Evolutionary conservation across 1,140 invertebrate species (phyloP), one percentile per base, ranked within the genome.

Genomic region (Leptinotarsa texana): DNA sequence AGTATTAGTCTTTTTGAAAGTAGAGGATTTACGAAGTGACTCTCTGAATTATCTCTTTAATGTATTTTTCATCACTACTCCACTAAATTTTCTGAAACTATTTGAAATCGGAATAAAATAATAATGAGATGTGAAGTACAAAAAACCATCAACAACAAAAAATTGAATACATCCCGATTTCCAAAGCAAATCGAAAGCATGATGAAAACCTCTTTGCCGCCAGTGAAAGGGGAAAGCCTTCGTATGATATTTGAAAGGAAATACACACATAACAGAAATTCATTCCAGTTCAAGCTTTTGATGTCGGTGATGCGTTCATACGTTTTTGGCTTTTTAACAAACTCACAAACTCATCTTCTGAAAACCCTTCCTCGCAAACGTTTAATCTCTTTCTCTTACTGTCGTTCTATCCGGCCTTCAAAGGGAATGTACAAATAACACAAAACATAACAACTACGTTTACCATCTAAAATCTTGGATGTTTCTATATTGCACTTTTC

Each of bases 261-360:
- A 65, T 73, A 74, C 66, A 74, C 73, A 69, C 66, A 68, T 68
- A 74, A 67, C 73, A 69, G 73, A 68, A 74, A 74, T 74, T 74
- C 73, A 74, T 74, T 74, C 57, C 66, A 61, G 33, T 51, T 21
- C n/a, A 13, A 68, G 22, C 73, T 69, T 74, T 74, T 74, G 73
- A 74, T 33, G 73, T 47, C 51, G 49, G 47, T 48, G 73, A 61
- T 63, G 73, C 73, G 73, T 68, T 51, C 62, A 62, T 69, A 62
- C 66, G 66, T 74, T 69, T 74, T 74, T 69, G 73, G 73, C 65
- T 74, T 74, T 74, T 74, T 69, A 68, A 69, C 63, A 73, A 69
- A 74, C 73, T 74, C 73, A 49, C 71, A 66, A 69, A 74, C 63
- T 65, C 63, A 68, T 68, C 63, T 49, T 42, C 65, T 22, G 47